Conservation (phyloP, 2,888 invertebrate species). For the Diploptera punctata region DNA sequence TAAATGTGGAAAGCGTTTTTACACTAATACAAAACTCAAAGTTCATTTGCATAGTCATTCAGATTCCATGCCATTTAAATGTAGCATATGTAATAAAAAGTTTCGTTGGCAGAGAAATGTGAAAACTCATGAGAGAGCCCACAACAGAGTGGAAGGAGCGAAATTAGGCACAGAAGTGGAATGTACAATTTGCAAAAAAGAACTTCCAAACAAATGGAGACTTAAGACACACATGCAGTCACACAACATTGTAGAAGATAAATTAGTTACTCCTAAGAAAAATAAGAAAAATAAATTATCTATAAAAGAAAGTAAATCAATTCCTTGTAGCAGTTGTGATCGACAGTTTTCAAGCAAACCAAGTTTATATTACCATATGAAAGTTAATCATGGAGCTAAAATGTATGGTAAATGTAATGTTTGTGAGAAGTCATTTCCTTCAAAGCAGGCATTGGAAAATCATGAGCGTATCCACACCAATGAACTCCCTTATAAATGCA, state of each 20-base stretch:
- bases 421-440: neutral
- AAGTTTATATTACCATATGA: constrained; percentile 3
- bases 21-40: neutral
- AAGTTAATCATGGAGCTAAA: constrained; percentile 50
- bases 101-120: constrained; percentile 11
- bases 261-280: no score
- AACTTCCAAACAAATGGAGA: neutral
- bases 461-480: neutral
- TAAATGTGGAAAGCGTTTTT: constrained; percentile 3
- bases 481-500: constrained; percentile 53
- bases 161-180: neutral
- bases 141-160: neutral
- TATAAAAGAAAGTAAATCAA: no score
- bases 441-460: neutral
- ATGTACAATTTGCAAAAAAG: neutral
- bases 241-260: constrained; percentile 63
- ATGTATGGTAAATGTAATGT: neutral
- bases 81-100: neutral
- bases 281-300: no score
- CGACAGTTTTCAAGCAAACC: constrained; percentile 61
- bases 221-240: constrained; percentile 54
- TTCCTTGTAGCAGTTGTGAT: constrained; percentile 70
- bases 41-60: neutral
- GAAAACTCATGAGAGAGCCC: neutral
- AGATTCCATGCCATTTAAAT: neutral